Base-by-base conservation (phyloP, 2,113 vertebrate genomes). In the Lamprologus callipterus region DNA sequence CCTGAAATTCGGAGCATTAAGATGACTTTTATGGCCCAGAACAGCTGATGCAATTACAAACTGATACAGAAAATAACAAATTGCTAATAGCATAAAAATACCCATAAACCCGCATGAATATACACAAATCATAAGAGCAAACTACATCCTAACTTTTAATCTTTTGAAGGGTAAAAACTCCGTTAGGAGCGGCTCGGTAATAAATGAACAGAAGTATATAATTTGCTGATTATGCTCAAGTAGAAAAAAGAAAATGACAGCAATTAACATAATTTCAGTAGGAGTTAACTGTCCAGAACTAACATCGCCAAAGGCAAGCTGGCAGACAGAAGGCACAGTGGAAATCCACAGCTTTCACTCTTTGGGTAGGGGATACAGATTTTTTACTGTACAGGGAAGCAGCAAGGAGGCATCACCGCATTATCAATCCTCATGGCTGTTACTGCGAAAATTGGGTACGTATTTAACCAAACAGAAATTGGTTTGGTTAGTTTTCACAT, bases 221-320 rank as follows among this genome's bases (percentile, higher is more conserved):
- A 95, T 95, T 94, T 95, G 96, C 96, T 96, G 96, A 96, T 96
- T 95, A 96, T 95, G 95, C 95, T 95, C 85, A 91, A 96, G 95
- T 94, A 93, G 92, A 95, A 94, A 96, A 95, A 93, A 94, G 94
- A 96, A 96, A 96, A 97, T 96, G 96, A 96, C 95, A 95, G 95
- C 95, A 95, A 96, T 97, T 96, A 96, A 96, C 93, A 96, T 95
- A 95, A 95, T 96, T 96, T 95, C 95, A 96, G 95, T 95, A 89
- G 95, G 96, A 97, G 96, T 97, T 96, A 97, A 97, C 96, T 96
- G 96, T 95, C 96, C 96, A 97, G 96, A 96, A 96, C 96, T 96
- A 97, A 97, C 96, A 96, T 93, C 90, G 96, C 96, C 95, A 95
- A 96, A 96, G 95, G 96, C 96, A 95, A 96, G 95, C 95, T 95